Base-by-base conservation (phyloP, 1,140 invertebrate genomes). In the Pogonognathellus flavescens region DNA sequence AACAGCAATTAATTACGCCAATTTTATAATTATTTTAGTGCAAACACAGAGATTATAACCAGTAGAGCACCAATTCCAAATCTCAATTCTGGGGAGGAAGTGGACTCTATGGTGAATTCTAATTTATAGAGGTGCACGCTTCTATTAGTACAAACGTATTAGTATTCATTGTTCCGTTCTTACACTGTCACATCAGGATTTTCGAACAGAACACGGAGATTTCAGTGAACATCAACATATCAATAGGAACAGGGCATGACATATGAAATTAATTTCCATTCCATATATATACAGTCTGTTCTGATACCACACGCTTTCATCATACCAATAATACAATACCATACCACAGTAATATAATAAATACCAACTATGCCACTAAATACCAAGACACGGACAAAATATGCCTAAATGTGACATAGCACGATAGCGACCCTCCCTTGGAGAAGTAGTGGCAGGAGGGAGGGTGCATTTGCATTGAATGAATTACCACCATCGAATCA, bases 221-320 rank as follows among this genome's bases (percentile, higher is more conserved):
- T 66, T 25, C 62, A 66, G 18, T 66, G 62, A 41, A 66, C 62
- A 66, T 66, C 25, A 66, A 66, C 62, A 66, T 6, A 41, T 41
- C 31, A 41, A n/a, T n/a, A 41, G 31, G 31, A 41, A 6, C 31
- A 41, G 31, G 31, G 6, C 31, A 66, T 66, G 62, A 66, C 62
- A 25, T 25, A 25, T 22, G 62, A 66, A 66, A 66, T 66, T 66
- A 66, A 66, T 66, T 66, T 66, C 13, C 62, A 66, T 25, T 66
- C 62, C 62, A 66, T 25, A 31, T 20, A 41, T 6, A 41, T n/a
- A n/a, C n/a, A n/a, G n/a, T n/a, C n/a, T n/a, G n/a, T n/a, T n/a
- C n/a, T n/a, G 31, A 41, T 41, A 41, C 31, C 31, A 41, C 6
- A 41, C 31, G 6, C 31, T 41, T 41, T 41, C 31, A 41, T 41